Percentiles rank a stretch among this genome's conserved stretches.
These are phyloP conservation scores for Drosophila demipolita DNA, from an alignment of 2,888 invertebrate genomes.

Conservation along the genomic window DNA sequence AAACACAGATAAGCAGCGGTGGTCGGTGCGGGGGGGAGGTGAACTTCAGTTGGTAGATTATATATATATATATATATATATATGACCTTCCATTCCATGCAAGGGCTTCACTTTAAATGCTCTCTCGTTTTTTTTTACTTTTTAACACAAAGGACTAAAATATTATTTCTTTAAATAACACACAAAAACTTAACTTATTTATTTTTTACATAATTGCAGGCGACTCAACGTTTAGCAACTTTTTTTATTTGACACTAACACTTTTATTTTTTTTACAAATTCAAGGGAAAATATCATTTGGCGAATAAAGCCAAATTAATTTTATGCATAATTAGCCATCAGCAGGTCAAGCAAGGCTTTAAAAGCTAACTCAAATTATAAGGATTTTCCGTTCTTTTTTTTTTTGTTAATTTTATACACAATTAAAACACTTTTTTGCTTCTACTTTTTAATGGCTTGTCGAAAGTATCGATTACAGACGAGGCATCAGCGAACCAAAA, in stretches of 20 bases:
- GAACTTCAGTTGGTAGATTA: not conserved
- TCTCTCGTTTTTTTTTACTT: not conserved
- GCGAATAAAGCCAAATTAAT: not conserved
- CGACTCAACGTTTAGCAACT: not conserved
- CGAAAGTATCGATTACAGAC: not conserved
- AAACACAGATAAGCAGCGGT: conserved; percentile 1
- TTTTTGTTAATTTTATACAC: not conserved
- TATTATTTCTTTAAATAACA: not conserved
- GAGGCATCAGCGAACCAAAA: not conserved
- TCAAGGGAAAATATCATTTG: not conserved
- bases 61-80: not conserved
- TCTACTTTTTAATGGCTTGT: not conserved
- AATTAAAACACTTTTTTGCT: not conserved
- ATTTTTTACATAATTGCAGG: not conserved
- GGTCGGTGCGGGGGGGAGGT: not conserved
- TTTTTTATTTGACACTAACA: not conserved
- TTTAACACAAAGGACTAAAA: not conserved
- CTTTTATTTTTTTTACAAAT: not conserved
- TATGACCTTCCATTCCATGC: conserved; percentile 1
- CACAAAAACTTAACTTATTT: not conserved
- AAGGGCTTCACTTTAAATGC: not conserved
- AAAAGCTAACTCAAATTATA: not conserved
- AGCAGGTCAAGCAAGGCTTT: not conserved
- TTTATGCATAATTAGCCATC: not conserved
- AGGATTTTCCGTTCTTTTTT: not conserved